Evolutionary conservation across 1,140 invertebrate species (phyloP), one percentile per base, ranked within the genome.

Genomic region (Heliconius eleuchia): DNA sequence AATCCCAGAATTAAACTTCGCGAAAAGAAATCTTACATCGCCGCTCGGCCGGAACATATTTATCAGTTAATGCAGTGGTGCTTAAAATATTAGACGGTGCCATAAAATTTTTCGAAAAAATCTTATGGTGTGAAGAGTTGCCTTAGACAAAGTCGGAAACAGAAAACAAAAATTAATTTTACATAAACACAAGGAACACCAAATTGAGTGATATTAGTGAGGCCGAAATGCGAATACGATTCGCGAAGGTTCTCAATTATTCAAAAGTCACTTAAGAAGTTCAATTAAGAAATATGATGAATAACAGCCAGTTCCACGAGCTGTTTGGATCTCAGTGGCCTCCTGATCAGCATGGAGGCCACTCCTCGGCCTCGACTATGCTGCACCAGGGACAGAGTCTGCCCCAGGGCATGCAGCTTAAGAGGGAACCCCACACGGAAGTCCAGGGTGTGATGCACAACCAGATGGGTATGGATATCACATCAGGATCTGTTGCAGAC

Each of bases 291-390:
- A 86, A 83, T 66, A 92, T 86, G 84, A 95, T 94, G 91, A 94
- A 94, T 75, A 92, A 91, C 78, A 91, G 89, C 30, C 92, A 94
- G 83, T 95, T 95, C 75, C 94, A 92, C 81, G 94, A 95, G 83
- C 79, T 95, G 77, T 95, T 95, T 83, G 93, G 94, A 39, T 94
- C 94, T 9, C 94, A 95, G 82, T 95, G 94, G 94, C 93, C 94
- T 18, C 93, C 94, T 2, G 94, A 95, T 77, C 92, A 94, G 81
- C 91, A 92, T 76, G 93, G 93, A 27, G 93, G 93, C 5, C 94
- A 92, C 76, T 94, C 92, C 27, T 92, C 90, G n/a, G 91, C 93
- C 19, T 89, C 92, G 8, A 92, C 91, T 9, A 93, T 94, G 92
- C 91, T 93, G 84, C 92, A 93, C 87, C 92, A 91, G 79, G 81